Evolutionary conservation across 2,113 vertebrate genomes (phyloP), one percentile per base, ranked within the genome.

Genomic region (Psilopsiagon aurifrons): DNA sequence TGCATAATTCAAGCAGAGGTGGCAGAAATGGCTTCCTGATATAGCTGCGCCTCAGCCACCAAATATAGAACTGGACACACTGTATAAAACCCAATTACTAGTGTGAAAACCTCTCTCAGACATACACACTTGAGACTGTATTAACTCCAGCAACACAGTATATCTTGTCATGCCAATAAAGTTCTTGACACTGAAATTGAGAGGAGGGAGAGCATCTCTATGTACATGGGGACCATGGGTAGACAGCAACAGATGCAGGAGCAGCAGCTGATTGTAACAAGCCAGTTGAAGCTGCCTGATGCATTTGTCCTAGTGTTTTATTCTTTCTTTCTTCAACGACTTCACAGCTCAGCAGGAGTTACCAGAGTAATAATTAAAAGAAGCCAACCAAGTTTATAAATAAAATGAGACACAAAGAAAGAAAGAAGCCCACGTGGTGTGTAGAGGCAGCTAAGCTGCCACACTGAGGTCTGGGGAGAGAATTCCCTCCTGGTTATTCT

Each of bases 41-140:
- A 93, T 90, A 96, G 84, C 89, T 64, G 86, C 14, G 57, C 91
- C 90, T 92, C 92, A 92, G 94, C 91, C 92, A 80, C 89, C 63
- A 44, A 97, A 97, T 94, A 91, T 94, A 96, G 95, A 86, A 92
- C 94, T 84, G 94, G 97, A 92, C 95, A 96, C 94, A 95, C 92
- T 96, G 90, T 93, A 94, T 96, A 96, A 97, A 97, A 96, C 86
- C 93, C 96, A 94, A 92, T 96, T 97, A 97, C 94, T 73, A 67
- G 87, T 96, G 91, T 94, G 89, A 96, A 97, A 95, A 91, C 92
- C 95, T 92, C 86, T 97, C 95, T 86, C 83, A 94, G 95, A 94
- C 95, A 84, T 90, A 94, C 86, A 84, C 95, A 94, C 95, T 96
- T 90, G 94, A 94, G 95, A 96, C 89, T 96, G 92, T 66, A 95